Conservation (phyloP, 2,888 invertebrate species). For the Laothoe populi region DNA sequence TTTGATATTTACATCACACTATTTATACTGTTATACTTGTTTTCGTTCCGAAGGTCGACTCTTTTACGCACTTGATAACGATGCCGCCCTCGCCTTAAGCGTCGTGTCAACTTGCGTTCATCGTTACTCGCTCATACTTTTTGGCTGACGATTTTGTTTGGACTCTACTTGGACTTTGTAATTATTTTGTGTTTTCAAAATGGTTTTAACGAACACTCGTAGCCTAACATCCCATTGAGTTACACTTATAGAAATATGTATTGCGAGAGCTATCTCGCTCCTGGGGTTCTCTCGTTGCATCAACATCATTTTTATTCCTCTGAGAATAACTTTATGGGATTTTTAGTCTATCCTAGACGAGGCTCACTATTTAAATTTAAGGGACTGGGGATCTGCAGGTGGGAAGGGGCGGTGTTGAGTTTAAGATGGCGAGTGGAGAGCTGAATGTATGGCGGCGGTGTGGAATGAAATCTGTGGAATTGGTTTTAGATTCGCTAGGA, state of each 20-base stretch:
- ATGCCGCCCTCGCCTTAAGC: background rate
- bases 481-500: background rate
- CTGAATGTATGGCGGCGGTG: background rate
- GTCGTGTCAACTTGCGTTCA: background rate
- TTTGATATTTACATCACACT: slow-evolving; percentile 10
- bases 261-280: background rate
- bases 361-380: background rate
- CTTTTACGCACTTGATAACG: background rate
- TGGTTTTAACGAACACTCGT: background rate
- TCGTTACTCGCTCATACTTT: slow-evolving; percentile 15
- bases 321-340: background rate
- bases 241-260: background rate
- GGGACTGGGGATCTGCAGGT: background rate
- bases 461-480: background rate
- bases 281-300: background rate
- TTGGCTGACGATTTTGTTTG: background rate
- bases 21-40: slow-evolving; percentile 10
- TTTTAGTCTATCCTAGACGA: background rate
- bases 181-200: background rate
- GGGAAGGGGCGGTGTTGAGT: background rate
- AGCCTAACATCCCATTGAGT: background rate
- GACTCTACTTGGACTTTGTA: background rate
- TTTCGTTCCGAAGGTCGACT: background rate
- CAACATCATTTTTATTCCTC: background rate
- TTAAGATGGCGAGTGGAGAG: background rate